These are phyloP conservation scores for Euwallacea fornicatus DNA, from an alignment of 1,140 invertebrate genomes.

Conservation along the genomic window DNA sequence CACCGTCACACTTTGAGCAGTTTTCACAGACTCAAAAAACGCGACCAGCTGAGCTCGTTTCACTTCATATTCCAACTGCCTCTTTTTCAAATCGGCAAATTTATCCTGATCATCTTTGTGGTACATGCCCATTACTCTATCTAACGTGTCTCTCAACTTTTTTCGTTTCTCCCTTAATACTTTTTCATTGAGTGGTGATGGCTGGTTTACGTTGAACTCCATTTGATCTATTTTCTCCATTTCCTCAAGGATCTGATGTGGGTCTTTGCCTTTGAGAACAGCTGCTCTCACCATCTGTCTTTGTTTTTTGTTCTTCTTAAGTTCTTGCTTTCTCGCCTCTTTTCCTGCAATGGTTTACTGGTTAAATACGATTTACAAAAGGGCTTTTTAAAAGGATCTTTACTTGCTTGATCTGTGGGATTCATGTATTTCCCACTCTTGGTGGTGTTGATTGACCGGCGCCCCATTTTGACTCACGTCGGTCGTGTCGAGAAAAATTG, in stretches of 20 bases:
- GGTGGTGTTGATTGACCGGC: slow-evolving; percentile 95
- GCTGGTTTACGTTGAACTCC: slow-evolving; percentile 94
- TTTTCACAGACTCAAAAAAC: slow-evolving; percentile 92
- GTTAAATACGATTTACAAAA: slow-evolving; percentile 10
- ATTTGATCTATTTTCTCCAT: slow-evolving; percentile 98
- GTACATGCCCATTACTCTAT: slow-evolving; percentile 93
- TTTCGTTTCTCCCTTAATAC: slow-evolving; percentile 95
- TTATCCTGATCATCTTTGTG: slow-evolving; percentile 96
- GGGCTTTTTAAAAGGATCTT: slow-evolving; percentile 57
- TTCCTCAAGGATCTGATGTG: slow-evolving; percentile 89
- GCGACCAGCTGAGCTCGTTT: slow-evolving; percentile 81
- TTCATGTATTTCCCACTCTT: slow-evolving; percentile 99
- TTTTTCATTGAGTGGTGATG: slow-evolving; percentile 93
- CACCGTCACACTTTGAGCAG: slow-evolving; percentile 93
- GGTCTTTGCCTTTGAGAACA: slow-evolving; percentile 98
- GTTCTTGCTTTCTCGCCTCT: slow-evolving; percentile 94
- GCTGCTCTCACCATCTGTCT: slow-evolving; percentile 92
- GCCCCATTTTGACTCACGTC: slow-evolving; percentile 72
- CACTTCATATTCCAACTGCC: slow-evolving; percentile 92
- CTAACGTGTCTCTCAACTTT: slow-evolving; percentile 93
- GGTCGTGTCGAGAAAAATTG: not conserved
- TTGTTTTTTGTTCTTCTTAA: slow-evolving; percentile 98
- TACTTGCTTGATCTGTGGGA: slow-evolving; percentile 96
- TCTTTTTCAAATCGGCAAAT: slow-evolving; percentile 86
- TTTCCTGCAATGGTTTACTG: slow-evolving; percentile 69